Base-by-base conservation (phyloP, 1,140 invertebrate species). In the Drosophila arizonae region DNA sequence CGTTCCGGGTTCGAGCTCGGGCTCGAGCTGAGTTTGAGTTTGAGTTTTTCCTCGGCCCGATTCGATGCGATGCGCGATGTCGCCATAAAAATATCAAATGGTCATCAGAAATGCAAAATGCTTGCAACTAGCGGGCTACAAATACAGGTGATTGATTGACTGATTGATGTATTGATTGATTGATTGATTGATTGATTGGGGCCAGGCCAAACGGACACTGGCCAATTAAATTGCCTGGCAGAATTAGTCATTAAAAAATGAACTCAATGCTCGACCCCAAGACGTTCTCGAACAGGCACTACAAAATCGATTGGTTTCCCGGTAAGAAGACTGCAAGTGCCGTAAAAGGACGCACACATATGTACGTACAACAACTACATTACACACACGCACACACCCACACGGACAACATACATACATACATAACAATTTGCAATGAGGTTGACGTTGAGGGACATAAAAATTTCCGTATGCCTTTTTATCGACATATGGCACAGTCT, bases 401-500 rank as follows among this genome's bases (percentile, higher is more conserved):
- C 36, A 56, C 43, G 64, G 55, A 30, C 36, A 36, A 15, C 24
- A 39, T 24, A 60, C 55, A 39, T 24, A 60, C 55, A 61, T 51
- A 73, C 65, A 73, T 72, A 76, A 72, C 62, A 76, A 73, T 76
- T 76, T 88, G 73, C 84, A 88, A 84, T 84, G 70, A 81, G 79
- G 77, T 88, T 79, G 84, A 82, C 84, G 84, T 88, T 84, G 79
- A 87, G 72, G 84, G 76, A 87, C 84, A 84, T 88, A 84, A 80
- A 88, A 88, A 88, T 87, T 82, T 82, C 84, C 76, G 76, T 87
- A 87, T 81, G 78, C 70, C 65, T 58, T 73, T 66, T 72, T 67
- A 80, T 80, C 77, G 81, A 84, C 81, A 71, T 76, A 71, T 63
- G 72, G 68, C 68, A 52, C 48, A 61, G 73, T 66, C 56, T 61